Percentiles rank a stretch among this genome's conserved stretches.
Conservation (phyloP, 2,797 vertebrate species). For the Sebastes minor region DNA sequence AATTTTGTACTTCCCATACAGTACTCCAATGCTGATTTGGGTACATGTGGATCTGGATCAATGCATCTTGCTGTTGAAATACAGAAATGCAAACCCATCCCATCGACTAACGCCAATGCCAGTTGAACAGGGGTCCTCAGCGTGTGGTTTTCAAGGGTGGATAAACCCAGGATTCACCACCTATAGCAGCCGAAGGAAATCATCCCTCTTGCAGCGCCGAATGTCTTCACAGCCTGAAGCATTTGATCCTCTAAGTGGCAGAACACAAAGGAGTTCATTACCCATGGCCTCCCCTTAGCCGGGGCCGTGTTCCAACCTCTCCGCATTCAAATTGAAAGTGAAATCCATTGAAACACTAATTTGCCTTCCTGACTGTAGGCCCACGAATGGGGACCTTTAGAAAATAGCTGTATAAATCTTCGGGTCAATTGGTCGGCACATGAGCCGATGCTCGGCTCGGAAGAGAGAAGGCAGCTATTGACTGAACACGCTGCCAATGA, state of each 20-base stretch:
- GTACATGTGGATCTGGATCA: background rate
- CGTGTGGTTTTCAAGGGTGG: background rate
- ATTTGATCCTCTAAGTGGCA: conserved; percentile 62
- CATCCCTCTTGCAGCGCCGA: conserved; percentile 36
- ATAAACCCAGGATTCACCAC: conserved; percentile 31
- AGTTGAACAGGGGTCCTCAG: background rate
- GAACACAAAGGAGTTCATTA: conserved; percentile 72
- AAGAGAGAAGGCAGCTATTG: conserved; percentile 44
- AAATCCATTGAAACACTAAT: conserved; percentile 76
- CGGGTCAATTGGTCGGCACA: conserved; percentile 66
- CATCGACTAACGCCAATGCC: background rate
- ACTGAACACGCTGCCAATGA: conserved; percentile 58
- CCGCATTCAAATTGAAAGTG: conserved; percentile 71
- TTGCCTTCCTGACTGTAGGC: conserved; percentile 62
- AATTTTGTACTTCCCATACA: background rate
- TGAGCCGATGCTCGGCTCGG: conserved; percentile 47
- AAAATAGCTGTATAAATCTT: conserved; percentile 77
- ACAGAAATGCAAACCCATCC: background rate
- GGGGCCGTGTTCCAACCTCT: conserved; percentile 52
- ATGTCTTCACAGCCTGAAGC: conserved; percentile 47
- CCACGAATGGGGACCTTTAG: conserved; percentile 59
- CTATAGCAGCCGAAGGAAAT: conserved; percentile 19
- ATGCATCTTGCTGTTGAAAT: background rate
- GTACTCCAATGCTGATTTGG: background rate
- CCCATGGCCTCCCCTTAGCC: conserved; percentile 43